phyloP scores from a whole-genome alignment of 2,113 vertebrate species.

The Meleagris gallopavo region DNA sequence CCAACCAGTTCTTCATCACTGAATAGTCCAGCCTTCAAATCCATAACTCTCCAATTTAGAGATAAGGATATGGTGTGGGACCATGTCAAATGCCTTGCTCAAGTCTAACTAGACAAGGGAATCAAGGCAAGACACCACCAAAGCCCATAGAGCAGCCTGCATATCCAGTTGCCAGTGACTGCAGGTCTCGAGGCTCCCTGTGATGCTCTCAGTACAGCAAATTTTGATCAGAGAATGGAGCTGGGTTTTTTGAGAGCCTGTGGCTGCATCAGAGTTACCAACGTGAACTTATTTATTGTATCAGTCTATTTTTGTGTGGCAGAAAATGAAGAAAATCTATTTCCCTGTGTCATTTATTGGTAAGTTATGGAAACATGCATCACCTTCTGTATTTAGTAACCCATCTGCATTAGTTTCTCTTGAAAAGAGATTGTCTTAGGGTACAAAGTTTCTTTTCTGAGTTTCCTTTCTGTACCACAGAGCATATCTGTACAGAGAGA shows the following conservation, averaged over 20 bases:
- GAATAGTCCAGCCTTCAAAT: too few relatives aligned
- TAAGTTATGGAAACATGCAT: background rate
- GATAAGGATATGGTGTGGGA: too few relatives aligned
- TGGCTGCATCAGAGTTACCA: background rate
- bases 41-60: too few relatives aligned
- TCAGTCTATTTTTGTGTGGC: background rate
- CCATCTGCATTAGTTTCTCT: background rate
- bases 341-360: background rate
- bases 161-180: background rate
- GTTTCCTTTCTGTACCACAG: background rate
- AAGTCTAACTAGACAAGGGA: background rate
- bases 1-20: too few relatives aligned
- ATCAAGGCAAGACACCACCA: background rate
- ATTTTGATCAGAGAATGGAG: background rate
- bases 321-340: background rate
- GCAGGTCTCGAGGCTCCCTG: background rate
- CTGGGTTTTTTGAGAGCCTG: background rate
- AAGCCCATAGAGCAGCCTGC: background rate
- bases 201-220: accelerated
- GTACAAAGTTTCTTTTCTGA: background rate
- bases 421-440: background rate
- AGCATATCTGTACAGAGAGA: background rate
- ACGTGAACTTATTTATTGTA: background rate
- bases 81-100: too few relatives aligned
- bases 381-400: background rate